phyloP scores from a whole-genome alignment of 2,113 vertebrate species.

The Serilophus lunatus region DNA sequence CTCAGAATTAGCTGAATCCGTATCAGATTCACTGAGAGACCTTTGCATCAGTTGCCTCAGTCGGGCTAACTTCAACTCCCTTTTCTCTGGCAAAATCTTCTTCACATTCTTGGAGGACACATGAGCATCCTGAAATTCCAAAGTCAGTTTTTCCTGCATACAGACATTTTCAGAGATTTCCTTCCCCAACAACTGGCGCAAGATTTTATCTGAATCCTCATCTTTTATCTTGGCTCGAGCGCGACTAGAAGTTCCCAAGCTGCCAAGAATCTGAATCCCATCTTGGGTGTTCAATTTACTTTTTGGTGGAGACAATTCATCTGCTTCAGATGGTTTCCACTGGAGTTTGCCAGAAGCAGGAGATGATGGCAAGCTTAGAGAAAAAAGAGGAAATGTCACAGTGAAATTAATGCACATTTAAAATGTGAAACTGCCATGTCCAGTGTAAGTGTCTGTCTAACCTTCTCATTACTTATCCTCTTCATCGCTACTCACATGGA shows the following conservation, averaged over 20 bases:
- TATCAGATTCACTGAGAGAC: constrained; percentile 90
- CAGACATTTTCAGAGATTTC: constrained; percentile 83
- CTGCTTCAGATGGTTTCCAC: constrained; percentile 73
- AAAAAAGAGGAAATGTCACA: neutral
- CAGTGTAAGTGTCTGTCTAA: neutral
- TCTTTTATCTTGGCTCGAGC: constrained; percentile 82
- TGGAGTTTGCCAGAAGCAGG: constrained; percentile 83
- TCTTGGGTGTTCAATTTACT: constrained; percentile 72
- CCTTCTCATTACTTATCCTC: neutral
- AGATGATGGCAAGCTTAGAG: constrained; percentile 83
- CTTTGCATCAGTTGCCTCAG: constrained; percentile 93
- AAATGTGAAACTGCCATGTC: neutral
- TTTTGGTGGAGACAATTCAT: constrained; percentile 71
- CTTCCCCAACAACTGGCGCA: constrained; percentile 87
- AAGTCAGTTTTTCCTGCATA: constrained; percentile 81
- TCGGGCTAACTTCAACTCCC: constrained; percentile 88
- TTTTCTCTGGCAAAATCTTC: constrained; percentile 79
- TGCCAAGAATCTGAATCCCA: constrained; percentile 73
- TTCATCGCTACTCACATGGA: neutral
- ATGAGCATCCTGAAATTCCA: constrained; percentile 81
- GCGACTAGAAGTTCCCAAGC: constrained; percentile 61
- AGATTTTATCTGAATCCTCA: constrained; percentile 84
- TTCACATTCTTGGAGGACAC: constrained; percentile 70
- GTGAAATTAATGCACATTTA: constrained; percentile 10
- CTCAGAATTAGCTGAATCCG: constrained; percentile 84